phyloP scores from a whole-genome alignment of 2,113 vertebrate species.

The Abramis brama region DNA sequence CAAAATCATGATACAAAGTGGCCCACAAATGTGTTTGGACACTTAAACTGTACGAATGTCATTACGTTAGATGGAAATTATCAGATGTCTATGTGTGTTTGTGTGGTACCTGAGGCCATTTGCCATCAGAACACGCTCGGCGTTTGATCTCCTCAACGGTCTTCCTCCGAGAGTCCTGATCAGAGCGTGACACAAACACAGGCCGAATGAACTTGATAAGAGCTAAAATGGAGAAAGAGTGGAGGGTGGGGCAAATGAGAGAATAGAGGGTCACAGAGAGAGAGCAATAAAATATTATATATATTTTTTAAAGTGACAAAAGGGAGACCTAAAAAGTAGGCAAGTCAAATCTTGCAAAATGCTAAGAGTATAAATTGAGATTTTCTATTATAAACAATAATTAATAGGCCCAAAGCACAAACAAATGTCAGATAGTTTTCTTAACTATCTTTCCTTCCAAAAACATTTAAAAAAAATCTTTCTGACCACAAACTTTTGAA shows the following conservation, averaged over 20 bases:
- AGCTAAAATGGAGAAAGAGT: conserved; percentile 70
- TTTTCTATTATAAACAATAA: neutral
- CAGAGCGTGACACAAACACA: conserved; percentile 89
- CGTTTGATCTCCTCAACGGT: conserved; percentile 91
- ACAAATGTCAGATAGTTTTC: neutral
- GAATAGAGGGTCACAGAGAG: neutral
- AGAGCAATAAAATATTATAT: too few relatives aligned
- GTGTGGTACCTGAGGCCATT: conserved; percentile 90
- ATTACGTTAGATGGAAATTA: neutral
- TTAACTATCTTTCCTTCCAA: neutral
- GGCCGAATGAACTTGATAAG: conserved; percentile 92
- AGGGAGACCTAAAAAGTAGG: too few relatives aligned
- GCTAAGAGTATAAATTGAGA: neutral
- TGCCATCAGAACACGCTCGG: conserved; percentile 83
- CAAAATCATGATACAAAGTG: neutral
- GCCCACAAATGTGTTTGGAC: neutral
- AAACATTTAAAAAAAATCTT: too few relatives aligned
- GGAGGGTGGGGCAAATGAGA: neutral
- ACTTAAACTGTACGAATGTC: neutral
- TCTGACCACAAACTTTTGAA: too few relatives aligned
- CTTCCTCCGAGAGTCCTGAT: conserved; percentile 91
- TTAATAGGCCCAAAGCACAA: neutral
- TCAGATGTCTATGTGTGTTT: neutral
- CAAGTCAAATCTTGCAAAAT: neutral
- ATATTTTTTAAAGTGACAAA: too few relatives aligned